Conservation (phyloP, 2,888 invertebrate species). For the Ellobium chinense region DNA sequence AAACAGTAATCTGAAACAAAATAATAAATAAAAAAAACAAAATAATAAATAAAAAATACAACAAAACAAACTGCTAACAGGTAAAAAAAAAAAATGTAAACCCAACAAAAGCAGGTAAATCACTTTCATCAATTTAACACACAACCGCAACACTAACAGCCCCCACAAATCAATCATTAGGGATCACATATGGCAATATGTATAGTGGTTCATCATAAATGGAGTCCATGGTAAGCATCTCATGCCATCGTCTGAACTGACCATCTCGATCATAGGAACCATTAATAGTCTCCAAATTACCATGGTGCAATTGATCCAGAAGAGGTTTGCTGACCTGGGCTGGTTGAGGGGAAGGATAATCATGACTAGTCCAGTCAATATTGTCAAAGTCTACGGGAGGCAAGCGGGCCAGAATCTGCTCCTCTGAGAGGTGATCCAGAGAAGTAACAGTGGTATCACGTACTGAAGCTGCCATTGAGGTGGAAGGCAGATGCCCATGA, state of each 20-base stretch:
- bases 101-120: too few relatives aligned
- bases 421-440: conserved; percentile 58
- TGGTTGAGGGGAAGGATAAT: conserved; percentile 81
- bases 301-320: conserved; percentile 74
- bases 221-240: conserved; percentile 80
- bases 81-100: too few relatives aligned
- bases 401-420: conserved; percentile 83
- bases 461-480: neutral
- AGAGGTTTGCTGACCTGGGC: conserved; percentile 61
- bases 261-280: conserved; percentile 80
- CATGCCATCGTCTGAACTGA: conserved; percentile 94
- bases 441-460: conserved; percentile 22
- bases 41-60: too few relatives aligned
- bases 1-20: neutral
- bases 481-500: conserved; percentile 31
- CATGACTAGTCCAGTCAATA: conserved; percentile 80
- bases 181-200: conserved; percentile 46
- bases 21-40: neutral
- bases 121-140: neutral
- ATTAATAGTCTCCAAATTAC: conserved; percentile 80
- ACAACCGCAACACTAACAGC: neutral
- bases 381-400: conserved; percentile 84
- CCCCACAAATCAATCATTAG: conserved; percentile 23
- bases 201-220: conserved; percentile 40
- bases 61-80: too few relatives aligned